Base-by-base conservation (phyloP, 2,888 invertebrate genomes). In the Archips crataeganus region DNA sequence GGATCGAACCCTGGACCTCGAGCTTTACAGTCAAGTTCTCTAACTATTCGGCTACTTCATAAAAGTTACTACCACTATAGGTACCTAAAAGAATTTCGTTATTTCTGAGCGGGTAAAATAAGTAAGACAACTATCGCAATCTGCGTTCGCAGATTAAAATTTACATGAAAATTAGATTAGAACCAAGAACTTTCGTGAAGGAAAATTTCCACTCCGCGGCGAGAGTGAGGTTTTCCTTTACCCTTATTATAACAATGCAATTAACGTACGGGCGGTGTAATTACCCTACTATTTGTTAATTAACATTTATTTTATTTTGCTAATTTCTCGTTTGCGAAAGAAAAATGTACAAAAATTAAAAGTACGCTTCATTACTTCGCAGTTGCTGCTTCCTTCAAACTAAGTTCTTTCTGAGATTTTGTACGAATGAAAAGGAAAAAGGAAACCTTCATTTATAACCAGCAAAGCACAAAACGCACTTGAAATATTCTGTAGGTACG, bases 241-340 rank as follows among this genome's bases (percentile, higher is more conserved):
- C 61, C 65, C 78, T 65, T 34, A 77, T 80, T 79, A 77, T 77
- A 83, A 83, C 83, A 84, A 85, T 84, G 81, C 84, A 85, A 85
- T 85, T 84, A 86, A 83, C 83, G 84, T 81, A 76, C 54, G n/a
- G 15, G 80, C 32, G 15, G 80, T 77, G 80, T 86, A 86, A 86
- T 86, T 85, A 87, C 42, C 39, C 57, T 32, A 69, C 64, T 61
- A 69, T 73, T 73, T 73, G 65, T 74, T 64, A 45, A 65, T 64
- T 70, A 36, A n/a, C 54, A 34, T 65, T 64, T 51, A 65, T 60
- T 66, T 59, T 51, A 39, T 39, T 36, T 70, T 36, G 63, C 57
- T 63, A 39, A 62, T 60, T 65, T 54, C 11, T 13, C 62, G 11
- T 61, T 15, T 36, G 54, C 54, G 23, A 15, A 36, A 42, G 47